These are phyloP conservation scores for Morbakka virulenta DNA, from an alignment of 30 jellyfish, hydroid and myxozoan genomes.

Conservation along the genomic window DNA sequence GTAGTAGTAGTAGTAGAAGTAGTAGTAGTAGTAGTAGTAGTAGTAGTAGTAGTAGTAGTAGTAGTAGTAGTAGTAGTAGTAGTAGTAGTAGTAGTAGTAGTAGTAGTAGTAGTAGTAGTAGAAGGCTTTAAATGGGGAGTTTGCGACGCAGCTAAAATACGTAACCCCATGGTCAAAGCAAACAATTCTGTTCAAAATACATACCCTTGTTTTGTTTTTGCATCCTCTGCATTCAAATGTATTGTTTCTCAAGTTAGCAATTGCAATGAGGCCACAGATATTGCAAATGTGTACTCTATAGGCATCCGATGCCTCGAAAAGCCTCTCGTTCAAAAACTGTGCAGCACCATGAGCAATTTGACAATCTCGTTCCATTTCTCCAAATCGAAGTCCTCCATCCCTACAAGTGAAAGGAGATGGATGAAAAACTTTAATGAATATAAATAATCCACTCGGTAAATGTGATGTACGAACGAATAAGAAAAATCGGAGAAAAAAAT, in stretches of 20 bases:
- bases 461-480: not conserved
- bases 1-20: too few relatives aligned
- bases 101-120: too few relatives aligned
- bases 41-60: too few relatives aligned
- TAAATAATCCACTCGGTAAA: not conserved
- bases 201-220: conserved; percentile 94
- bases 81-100: too few relatives aligned
- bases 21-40: too few relatives aligned
- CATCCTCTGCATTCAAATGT: conserved; percentile 99
- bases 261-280: conserved; percentile 94
- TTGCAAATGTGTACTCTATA: conserved; percentile 94
- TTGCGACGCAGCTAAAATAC: too few relatives aligned
- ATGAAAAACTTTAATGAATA: not conserved
- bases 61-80: too few relatives aligned
- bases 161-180: too few relatives aligned
- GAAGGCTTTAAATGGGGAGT: too few relatives aligned
- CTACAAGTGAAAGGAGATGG: conserved; percentile 37
- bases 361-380: conserved; percentile 99
- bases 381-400: conserved; percentile 99
- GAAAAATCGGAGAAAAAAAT: not conserved
- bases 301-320: conserved; percentile 99
- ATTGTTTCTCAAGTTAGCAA: conserved; percentile 86
- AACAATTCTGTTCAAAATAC: too few relatives aligned
- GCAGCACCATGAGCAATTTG: conserved; percentile 99
- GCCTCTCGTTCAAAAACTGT: conserved; percentile 94